A percentile compares a stretch with the other conserved stretches of the same genome.
These are phyloP conservation scores for Antennarius maculatus DNA, from an alignment of 2,797 vertebrate species.

Conservation along the genomic window DNA sequence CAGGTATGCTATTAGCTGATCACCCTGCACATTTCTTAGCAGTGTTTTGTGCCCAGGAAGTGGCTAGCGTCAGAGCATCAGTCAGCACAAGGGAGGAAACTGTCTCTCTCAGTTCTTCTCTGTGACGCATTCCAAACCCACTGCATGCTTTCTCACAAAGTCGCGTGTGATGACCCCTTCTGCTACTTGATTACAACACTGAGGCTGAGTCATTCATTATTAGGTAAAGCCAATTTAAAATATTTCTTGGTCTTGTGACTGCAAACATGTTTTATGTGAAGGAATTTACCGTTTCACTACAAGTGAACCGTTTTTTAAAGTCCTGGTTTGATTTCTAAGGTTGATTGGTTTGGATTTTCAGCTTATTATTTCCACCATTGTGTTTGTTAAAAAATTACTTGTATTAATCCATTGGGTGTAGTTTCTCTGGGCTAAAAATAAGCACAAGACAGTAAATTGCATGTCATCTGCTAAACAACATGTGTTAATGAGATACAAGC, in stretches of 20 bases:
- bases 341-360: neutral
- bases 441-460: neutral
- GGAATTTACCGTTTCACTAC: neutral
- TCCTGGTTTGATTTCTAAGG: neutral
- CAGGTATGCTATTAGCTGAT: constrained; percentile 69
- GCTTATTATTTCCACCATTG: neutral
- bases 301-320: neutral
- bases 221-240: constrained; percentile 5
- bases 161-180: constrained; percentile 26
- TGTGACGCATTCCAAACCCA: constrained; percentile 6
- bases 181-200: constrained; percentile 31
- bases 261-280: constrained; percentile 1
- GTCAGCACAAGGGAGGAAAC: constrained; percentile 49
- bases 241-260: constrained; percentile 9
- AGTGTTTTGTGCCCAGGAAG: constrained; percentile 50
- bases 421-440: neutral
- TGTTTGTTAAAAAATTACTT: neutral
- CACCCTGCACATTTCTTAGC: constrained; percentile 5
- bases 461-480: neutral
- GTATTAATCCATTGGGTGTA: neutral
- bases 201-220: constrained; percentile 14
- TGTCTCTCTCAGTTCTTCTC: constrained; percentile 41
- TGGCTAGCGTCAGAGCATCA: constrained; percentile 35
- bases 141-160: constrained; percentile 29
- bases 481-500: neutral